Evolutionary conservation across 1,140 invertebrate genomes (phyloP), one percentile per base, ranked within the genome.

Genomic region (Drosophila dunni): DNA sequence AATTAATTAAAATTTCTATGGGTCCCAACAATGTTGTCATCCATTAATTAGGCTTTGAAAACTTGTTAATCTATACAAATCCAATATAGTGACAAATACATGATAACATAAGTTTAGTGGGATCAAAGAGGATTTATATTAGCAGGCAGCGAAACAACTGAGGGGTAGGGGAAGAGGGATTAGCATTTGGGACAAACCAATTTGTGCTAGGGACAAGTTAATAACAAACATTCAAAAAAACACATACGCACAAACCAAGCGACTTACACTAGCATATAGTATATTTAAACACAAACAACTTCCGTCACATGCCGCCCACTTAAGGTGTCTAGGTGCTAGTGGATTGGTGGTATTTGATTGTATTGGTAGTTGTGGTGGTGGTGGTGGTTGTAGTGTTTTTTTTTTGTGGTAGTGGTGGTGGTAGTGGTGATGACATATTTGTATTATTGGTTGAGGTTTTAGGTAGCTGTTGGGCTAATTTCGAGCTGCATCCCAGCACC

Each of bases 211-310:
- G 29, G 20, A 68, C 64, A 61, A 20, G 20, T 54, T 48, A 62
- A 36, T 13, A n/a, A 51, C 34, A 50, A 34, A 34, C 7, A 48
- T 29, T 29, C n/a, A 44, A 13, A 50, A 9, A 62, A 33, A 40
- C 51, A 57, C 54, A 63, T 48, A 72, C 51, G 42, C 63, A 78
- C 65, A 67, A 68, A 66, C 70, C 82, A 75, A 63, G 83, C 69
- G 79, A 85, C 81, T 85, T 85, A 85, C 75, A 69, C 79, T 79
- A 86, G 74, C 42, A 58, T 78, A 75, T 71, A 73, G 70, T 70
- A 73, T 62, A 79, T 77, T 69, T 77, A 81, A 51, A 83, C 72
- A 82, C 45, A 82, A 71, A 82, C 67, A 78, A 81, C 60, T 70
- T 78, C 70, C 79, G 64, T 79, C 75, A 70, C 75, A 82, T 79